phyloP scores from a whole-genome alignment of 53 echinoderm and acorn worm species.

The Echinarachnius parma region DNA sequence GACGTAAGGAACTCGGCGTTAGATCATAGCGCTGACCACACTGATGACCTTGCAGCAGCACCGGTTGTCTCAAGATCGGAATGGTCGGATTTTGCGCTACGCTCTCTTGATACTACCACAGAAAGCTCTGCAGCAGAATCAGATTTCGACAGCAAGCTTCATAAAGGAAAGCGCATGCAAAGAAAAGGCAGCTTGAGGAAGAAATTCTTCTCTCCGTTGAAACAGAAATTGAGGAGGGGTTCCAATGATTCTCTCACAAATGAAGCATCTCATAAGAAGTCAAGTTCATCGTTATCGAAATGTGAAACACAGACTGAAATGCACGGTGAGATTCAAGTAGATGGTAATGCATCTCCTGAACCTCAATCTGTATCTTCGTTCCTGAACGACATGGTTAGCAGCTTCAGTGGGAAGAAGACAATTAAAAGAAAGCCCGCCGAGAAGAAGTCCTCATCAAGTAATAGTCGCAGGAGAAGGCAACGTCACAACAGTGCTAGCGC shows the following conservation, averaged over 20 bases:
- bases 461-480: not conserved
- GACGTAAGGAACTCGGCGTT: not conserved
- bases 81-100: slow-evolving; percentile 4
- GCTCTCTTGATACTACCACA: slow-evolving; percentile 23
- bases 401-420: not conserved
- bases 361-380: not conserved
- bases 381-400: not conserved
- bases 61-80: slow-evolving; percentile 26
- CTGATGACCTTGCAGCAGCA: slow-evolving; percentile 9
- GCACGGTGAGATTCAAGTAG: not conserved
- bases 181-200: slow-evolving; percentile 4
- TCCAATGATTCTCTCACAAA: not conserved
- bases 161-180: not conserved
- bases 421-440: not conserved
- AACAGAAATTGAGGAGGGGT: not conserved
- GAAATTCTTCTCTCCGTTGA: not conserved
- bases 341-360: not conserved
- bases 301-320: not conserved
- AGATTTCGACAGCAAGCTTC: not conserved
- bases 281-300: not conserved
- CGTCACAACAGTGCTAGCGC: not conserved
- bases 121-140: slow-evolving; percentile 6
- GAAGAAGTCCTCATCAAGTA: not conserved
- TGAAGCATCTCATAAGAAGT: not conserved
- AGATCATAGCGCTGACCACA: not conserved